Evolutionary conservation across 1,140 invertebrate genomes (phyloP), one percentile per base, ranked within the genome.

Genomic region (Drosophila equinoxialis): DNA sequence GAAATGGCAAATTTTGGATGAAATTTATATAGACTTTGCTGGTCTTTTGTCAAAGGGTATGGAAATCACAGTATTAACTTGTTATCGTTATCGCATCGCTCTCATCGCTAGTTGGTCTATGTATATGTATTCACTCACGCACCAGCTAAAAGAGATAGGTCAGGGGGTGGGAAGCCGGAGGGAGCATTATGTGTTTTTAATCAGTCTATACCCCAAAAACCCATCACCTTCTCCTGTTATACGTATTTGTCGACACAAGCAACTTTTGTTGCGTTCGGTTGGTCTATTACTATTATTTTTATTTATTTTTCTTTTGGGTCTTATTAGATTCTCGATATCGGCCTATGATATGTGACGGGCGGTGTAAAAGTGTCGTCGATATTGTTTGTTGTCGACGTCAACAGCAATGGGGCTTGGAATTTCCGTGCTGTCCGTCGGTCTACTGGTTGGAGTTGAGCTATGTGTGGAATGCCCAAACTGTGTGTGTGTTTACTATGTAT

Each of bases 391-490:
- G 45, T 51, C 45, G 45, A 51, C 45, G 45, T 51, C 45, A 51
- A 51, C 45, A 23, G 17, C 45, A 51, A 6, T 23, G 45, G 17
- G 8, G 45, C 45, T 51, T 51, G 45, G 73, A 76, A 76, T 76
- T 76, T 76, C 65, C 73, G 42, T 42, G 14, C 41, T 17, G 45
- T 48, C 45, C 8, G 45, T 48, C 26, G 11, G n/a, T 45, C 39
- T n/a, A 17, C n/a, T 37, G 57, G 23, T 6, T 5, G 6, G n/a
- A 39, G 63, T 33, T 17, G 45, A 6, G 55, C 37, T 65, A 67
- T 76, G 75, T 77, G 73, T 76, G 73, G 55, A 76, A 76, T 75
- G 68, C 68, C 65, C 35, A 71, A 74, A 74, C 74, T 64, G 59
- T 80, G 30, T 26, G 20, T 23, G 23, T 30, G 78, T 79, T 79